Conservation (phyloP, 2,113 vertebrate species). For the Corythoichthys intestinalis region DNA sequence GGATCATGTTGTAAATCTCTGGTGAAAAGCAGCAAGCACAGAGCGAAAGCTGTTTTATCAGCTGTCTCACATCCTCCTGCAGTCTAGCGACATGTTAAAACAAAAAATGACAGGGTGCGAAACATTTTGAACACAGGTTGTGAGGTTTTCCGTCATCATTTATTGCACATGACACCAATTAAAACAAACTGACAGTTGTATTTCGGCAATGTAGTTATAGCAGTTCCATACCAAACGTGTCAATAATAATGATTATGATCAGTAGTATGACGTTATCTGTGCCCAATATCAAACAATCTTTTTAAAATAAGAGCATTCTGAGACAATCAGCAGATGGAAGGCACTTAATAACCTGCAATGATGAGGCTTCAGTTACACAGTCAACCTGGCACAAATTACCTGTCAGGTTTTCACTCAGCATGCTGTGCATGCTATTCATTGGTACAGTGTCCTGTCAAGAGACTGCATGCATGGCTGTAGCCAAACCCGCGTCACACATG, state of each 20-base stretch:
- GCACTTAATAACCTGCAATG: slow-evolving; percentile 30
- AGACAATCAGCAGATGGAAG: slow-evolving; percentile 4
- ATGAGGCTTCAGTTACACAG: slow-evolving; percentile 41
- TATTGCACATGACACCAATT: slow-evolving; percentile 17
- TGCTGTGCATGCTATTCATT: slow-evolving; percentile 35
- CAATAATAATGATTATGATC: slow-evolving; percentile 28
- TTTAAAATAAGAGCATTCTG: background rate
- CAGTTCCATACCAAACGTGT: slow-evolving; percentile 20
- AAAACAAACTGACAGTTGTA: slow-evolving; percentile 22
- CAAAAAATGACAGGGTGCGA: background rate
- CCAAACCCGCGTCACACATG: slow-evolving; percentile 39
- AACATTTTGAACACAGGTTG: background rate
- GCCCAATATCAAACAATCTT: background rate
- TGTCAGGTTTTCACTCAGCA: slow-evolving; percentile 37
- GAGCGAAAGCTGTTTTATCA: slow-evolving; percentile 55
- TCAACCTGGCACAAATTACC: slow-evolving; percentile 36
- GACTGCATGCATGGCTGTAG: slow-evolving; percentile 61
- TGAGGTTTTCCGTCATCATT: slow-evolving; percentile 18
- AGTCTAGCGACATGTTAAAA: slow-evolving; percentile 31
- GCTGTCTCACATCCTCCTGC: slow-evolving; percentile 37
- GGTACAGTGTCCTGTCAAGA: slow-evolving; percentile 43
- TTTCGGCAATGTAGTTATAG: slow-evolving; percentile 5
- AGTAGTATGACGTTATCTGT: slow-evolving; percentile 6
- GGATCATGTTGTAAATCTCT: slow-evolving; percentile 59
- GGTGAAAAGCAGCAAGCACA: slow-evolving; percentile 25